Evolutionary conservation across 2,797 vertebrate species (phyloP).

Genomic region (Cetoscarus ocellatus): DNA sequence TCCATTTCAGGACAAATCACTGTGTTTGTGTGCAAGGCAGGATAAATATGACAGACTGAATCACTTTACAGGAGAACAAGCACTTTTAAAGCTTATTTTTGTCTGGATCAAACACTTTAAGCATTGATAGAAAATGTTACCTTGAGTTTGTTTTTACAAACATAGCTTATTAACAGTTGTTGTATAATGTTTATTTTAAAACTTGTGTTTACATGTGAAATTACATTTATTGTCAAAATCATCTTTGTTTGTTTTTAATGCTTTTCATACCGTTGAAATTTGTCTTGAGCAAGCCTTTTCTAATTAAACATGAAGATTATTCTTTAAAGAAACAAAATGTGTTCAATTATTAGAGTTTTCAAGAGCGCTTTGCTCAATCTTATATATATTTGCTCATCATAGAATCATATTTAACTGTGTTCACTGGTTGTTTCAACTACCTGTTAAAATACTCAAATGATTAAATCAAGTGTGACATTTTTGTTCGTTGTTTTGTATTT

Average conservation of each 20-base stretch:
- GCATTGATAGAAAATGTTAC: background rate
- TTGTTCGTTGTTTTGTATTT: conserved; percentile 25
- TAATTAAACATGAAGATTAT: conserved; percentile 16
- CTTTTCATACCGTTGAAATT: conserved; percentile 10
- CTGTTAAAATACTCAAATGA: background rate
- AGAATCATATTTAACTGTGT: background rate
- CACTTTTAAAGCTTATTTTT: conserved; percentile 7
- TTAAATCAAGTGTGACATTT: conserved; percentile 25
- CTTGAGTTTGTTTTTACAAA: background rate
- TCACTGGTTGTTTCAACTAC: background rate
- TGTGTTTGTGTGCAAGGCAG: background rate
- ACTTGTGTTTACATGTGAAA: background rate
- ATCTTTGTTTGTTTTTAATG: conserved; percentile 4
- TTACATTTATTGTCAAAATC: background rate
- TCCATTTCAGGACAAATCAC: background rate
- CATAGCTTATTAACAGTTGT: conserved; percentile 10
- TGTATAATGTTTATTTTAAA: background rate
- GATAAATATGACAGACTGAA: conserved; percentile 7
- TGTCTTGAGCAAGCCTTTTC: conserved; percentile 6
- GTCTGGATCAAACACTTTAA: background rate
- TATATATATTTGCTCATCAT: background rate
- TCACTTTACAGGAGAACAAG: background rate
- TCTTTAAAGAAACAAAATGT: background rate
- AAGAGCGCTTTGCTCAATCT: background rate
- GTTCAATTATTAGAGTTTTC: background rate